Percentiles rank a stretch among this genome's conserved stretches.
Evolutionary conservation across 53 echinoderm and acorn worm species (phyloP).

Genomic region (Temnopleurus reevesii): DNA sequence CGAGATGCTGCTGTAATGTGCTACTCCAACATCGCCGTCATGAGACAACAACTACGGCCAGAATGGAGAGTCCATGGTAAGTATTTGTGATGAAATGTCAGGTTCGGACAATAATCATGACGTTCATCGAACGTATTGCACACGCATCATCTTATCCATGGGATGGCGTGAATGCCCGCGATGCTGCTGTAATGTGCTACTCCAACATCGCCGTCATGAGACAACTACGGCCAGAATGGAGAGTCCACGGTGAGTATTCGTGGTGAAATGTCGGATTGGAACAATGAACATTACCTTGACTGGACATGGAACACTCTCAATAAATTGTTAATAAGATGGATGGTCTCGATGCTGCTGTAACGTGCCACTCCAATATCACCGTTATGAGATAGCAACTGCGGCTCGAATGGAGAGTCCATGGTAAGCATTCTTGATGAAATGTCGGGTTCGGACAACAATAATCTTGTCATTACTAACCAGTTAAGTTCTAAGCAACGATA

Average conservation of each 20-base stretch:
- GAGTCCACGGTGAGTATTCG: constrained; percentile 85
- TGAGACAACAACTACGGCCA: neutral
- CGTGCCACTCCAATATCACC: constrained; percentile 72
- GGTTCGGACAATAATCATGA: too few species aligned
- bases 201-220: constrained; percentile 77
- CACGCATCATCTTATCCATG: constrained; percentile 87
- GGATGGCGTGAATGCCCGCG: constrained; percentile 84
- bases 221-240: constrained; percentile 82
- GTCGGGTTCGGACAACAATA: too few species aligned
- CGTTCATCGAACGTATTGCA: constrained; percentile 73
- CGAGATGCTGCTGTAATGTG: neutral
- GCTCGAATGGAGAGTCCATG: constrained; percentile 75
- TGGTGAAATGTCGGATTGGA: too few species aligned
- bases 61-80: too few species aligned
- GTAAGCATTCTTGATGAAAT: too few species aligned
- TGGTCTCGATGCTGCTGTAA: constrained; percentile 88
- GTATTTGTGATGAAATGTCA: too few species aligned
- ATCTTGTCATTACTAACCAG: too few species aligned
- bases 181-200: constrained; percentile 91
- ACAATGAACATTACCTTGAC: too few species aligned
- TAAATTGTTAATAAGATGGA: too few species aligned
- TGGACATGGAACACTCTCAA: too few species aligned
- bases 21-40: too few species aligned
- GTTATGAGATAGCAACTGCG: constrained; percentile 81
- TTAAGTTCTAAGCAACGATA: too few species aligned